Base-by-base conservation (phyloP, 2,797 vertebrate genomes). In the Coracias cyanogaster region DNA sequence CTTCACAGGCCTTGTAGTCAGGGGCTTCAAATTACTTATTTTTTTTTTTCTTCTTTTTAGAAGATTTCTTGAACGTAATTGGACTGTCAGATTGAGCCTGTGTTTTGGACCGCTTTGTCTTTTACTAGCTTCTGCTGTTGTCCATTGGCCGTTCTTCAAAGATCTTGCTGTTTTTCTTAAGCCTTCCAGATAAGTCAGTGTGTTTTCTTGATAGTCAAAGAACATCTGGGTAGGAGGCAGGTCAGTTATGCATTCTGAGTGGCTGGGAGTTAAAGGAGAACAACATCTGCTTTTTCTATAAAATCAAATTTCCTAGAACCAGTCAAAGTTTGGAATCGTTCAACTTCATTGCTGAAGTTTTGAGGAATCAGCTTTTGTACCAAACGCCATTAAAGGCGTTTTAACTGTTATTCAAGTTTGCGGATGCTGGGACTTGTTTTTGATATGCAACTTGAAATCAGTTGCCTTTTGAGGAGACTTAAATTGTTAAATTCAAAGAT, bases 231-330 rank as follows among this genome's bases (percentile, higher is more conserved):
- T 85, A 80, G 49, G 65, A 89, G 71, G 39, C 58, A 39, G 41
- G 54, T 94, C 69, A 78, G 51, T 60, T 90, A 3, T 70, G 51
- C 33, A 14, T 96, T 85, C 39, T 24, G n/a, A 72, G 48, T 51
- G 33, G 20, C 61, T 93, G 55, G 55, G 92, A 26, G 18, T 13
- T 81, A 29, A 72, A 87, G 48, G 64, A 85, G 64, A 60, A 72
- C 2, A 81, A 41, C 70, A 85, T 80, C 61, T 94, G 78, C 49
- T 87, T 95, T 95, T 91, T 74, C 69, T 85, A 43, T 93, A 81
- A 88, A 79, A 86, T 64, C 43, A 79, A 49, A 81, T 86, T 93
- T 95, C 72, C 61, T 87, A 87, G 72, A 89, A 80, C 49, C 19
- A 35, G 10, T 57, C 76, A 25, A 82, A 55, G 51, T 65, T 86